A percentile compares a stretch with the other conserved stretches of the same genome.
phyloP scores from a whole-genome alignment of 1,140 invertebrate genomes.

The Sesamia nonagrioides region DNA sequence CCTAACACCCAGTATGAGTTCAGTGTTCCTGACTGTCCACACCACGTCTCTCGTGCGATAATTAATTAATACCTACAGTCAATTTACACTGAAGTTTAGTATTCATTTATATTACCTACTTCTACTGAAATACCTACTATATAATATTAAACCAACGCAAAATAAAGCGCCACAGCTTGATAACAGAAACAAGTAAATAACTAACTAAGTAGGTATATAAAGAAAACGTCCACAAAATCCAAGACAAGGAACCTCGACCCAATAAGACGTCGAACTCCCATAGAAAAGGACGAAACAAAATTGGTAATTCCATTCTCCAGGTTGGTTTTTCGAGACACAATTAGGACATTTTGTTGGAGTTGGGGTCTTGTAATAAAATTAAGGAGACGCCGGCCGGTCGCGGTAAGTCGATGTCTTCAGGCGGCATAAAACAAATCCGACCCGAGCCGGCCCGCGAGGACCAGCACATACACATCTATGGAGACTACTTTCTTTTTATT shows the following conservation, averaged over 20 bases:
- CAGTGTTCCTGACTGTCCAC: too few relatives aligned
- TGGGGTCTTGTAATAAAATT: slow-evolving; percentile 85
- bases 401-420: slow-evolving; percentile 80
- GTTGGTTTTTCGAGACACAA: slow-evolving; percentile 79
- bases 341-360: slow-evolving; percentile 79
- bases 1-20: too few relatives aligned
- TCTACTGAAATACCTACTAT: not conserved
- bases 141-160: not conserved
- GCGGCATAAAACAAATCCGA: slow-evolving; percentile 85
- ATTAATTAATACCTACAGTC: too few relatives aligned
- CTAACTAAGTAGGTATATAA: slow-evolving; percentile 9
- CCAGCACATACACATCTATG: slow-evolving; percentile 37
- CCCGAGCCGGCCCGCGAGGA: slow-evolving; percentile 65
- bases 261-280: slow-evolving; percentile 43
- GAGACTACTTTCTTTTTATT: slow-evolving; percentile 48
- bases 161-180: not conserved
- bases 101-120: not conserved
- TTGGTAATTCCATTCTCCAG: slow-evolving; percentile 63
- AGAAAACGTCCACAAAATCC: slow-evolving; percentile 3
- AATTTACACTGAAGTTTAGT: too few relatives aligned
- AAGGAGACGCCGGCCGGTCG: slow-evolving; percentile 78
- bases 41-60: too few relatives aligned
- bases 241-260: slow-evolving; percentile 22
- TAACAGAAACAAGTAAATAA: slow-evolving; percentile 25
- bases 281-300: slow-evolving; percentile 54